Evolutionary conservation across 2,888 invertebrate species (phyloP), one percentile per base, ranked within the genome.

Genomic region (Epinotia brunnichana): DNA sequence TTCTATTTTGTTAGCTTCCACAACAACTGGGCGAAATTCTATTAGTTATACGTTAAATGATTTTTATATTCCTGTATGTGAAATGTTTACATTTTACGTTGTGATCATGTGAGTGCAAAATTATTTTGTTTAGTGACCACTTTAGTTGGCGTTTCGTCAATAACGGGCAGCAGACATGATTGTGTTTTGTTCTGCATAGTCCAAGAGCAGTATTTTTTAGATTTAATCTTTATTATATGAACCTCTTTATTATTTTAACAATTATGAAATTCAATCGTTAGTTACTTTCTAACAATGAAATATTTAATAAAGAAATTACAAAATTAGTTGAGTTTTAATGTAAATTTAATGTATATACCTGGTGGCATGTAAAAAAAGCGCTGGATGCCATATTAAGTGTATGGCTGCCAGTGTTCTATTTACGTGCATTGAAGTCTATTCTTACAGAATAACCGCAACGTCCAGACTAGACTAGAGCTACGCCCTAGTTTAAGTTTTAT

Each of bases 281-380:
- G 92, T 93, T 91, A 89, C 91, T 92, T 92, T 92, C 92, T 93
- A 93, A 93, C 92, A 92, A 85, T 92, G 91, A 92, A 92, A 90
- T 91, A 92, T 92, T 92, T 92, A 92, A 92, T 92, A 92, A 92
- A 92, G 90, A 92, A 92, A 92, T 90, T 90, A 89, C 89, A 91
- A 91, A 90, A 89, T 83, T 60, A 85, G 81, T 82, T 67, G 86
- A 21, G 15, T 82, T 90, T 89, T 89, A 19, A 86, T 86, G 2
- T n/a, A 48, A 48, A n/a, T n/a, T n/a, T n/a, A n/a, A n/a, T n/a
- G n/a, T n/a, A n/a, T n/a, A n/a, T n/a, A n/a, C n/a, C n/a, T n/a
- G n/a, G 29, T 29, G 29, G 5, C 29, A 29, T 7, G 29, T 29
- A 29, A 29, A 29, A 29, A 7, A 7, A 29, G 29, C 24, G 24